Percentiles rank a stretch among this genome's conserved stretches.
Evolutionary conservation across 2,888 invertebrate species (phyloP).

Genomic region (Amphimallon solstitiale): DNA sequence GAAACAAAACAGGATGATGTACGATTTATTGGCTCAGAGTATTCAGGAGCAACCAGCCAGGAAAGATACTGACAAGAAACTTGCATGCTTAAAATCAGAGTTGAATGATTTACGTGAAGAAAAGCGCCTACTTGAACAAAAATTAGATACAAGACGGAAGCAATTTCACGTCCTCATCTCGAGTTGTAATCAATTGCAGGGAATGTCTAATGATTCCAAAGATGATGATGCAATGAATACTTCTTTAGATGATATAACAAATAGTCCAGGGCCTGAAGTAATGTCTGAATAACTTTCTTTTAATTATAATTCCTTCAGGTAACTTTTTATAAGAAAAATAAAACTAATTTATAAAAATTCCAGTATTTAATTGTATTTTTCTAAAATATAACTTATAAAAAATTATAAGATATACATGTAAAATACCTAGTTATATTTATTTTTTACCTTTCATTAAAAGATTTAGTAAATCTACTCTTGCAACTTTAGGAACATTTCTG

Average conservation of each 20-base stretch:
- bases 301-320: neutral
- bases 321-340: neutral
- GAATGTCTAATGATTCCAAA: conserved; percentile 76
- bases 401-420: too few relatives aligned
- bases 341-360: neutral
- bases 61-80: conserved; percentile 77
- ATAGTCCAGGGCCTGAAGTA: conserved; percentile 58
- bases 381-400: conserved; percentile 18
- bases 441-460: conserved; percentile 31
- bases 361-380: conserved; percentile 12
- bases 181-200: conserved; percentile 86
- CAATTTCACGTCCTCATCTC: conserved; percentile 90
- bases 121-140: conserved; percentile 77
- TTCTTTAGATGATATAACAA: conserved; percentile 63
- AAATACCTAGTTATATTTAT: too few relatives aligned
- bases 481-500: conserved; percentile 90
- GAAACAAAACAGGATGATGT: conserved; percentile 90
- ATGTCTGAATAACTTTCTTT: conserved; percentile 57
- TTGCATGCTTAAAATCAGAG: conserved; percentile 78
- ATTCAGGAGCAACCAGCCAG: conserved; percentile 92
- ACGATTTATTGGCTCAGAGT: conserved; percentile 91
- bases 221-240: conserved; percentile 67
- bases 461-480: conserved; percentile 73
- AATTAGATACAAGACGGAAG: conserved; percentile 84
- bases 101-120: conserved; percentile 76